Evolutionary conservation across 2,113 vertebrate genomes (phyloP), one percentile per base, ranked within the genome.

Genomic region (Meleagris gallopavo): DNA sequence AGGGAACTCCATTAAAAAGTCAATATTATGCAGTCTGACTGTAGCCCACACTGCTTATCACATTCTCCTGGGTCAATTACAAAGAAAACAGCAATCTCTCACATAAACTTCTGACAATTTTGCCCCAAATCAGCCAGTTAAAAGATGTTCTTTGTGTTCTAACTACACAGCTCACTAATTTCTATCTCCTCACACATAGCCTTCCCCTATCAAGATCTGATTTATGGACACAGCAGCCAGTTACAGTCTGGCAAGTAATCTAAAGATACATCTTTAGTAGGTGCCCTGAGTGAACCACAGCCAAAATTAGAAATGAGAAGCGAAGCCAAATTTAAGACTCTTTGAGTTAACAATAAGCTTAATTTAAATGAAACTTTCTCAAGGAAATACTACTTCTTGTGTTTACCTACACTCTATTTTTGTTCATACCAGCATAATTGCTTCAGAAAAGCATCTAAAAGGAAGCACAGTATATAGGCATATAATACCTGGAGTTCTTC

Each of bases 1-100:
- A 90, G 83, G 70, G 91, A 94, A 90, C 89, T 86, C 85, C 91
- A 94, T 95, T 94, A 95, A 95, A 75, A 94, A 90, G 91, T 95
- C 95, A 95, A 88, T 95, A 93, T 81, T 82, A 55, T 86, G 73
- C 86, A 90, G 89, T 92, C 61, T 67, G 48, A 93, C 83, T 83
- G 24, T 36, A 95, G 80, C 61, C 76, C 80, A 92, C 74, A 64
- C 41, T 55, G 86, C 94, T 95, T 93, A 90, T 74, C 83, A 77
- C 91, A 93, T 55, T 88, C 91, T 89, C 73, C 83, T 78, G 71
- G 48, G 76, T 73, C 55, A 95, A 90, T 62, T 41, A 88, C 46
- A 94, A 91, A 45, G 83, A 88, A 93, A 96, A 91, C 38, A 90
- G 73, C 32, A 93, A 48, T 69, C 48, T 72, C 41, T 78, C 36